These are phyloP conservation scores for Machaerirhynchus nigripectus DNA, from an alignment of 2,113 vertebrate species.

Conservation along the genomic window DNA sequence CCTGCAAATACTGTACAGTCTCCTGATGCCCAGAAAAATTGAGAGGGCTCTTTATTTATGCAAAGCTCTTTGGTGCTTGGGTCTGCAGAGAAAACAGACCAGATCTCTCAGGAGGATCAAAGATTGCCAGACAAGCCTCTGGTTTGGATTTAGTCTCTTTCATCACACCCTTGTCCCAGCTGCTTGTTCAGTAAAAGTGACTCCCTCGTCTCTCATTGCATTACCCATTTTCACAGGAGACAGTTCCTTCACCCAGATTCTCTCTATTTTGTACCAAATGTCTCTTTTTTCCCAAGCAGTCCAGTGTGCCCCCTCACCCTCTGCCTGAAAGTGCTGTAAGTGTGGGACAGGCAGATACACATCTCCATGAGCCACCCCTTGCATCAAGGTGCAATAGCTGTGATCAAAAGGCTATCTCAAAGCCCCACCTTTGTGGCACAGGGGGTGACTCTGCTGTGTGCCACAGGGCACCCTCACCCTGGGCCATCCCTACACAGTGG, in stretches of 20 bases:
- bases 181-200: background rate
- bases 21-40: background rate
- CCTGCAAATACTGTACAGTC: background rate
- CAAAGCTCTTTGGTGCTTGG: background rate
- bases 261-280: background rate
- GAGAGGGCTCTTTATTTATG: background rate
- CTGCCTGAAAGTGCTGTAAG: background rate
- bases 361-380: background rate
- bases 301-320: background rate
- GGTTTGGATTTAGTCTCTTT: conserved; percentile 14
- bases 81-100: background rate
- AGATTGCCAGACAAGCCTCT: background rate
- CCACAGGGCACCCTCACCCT: accelerated
- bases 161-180: conserved; percentile 3
- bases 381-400: background rate
- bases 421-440: background rate
- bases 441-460: background rate
- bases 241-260: background rate
- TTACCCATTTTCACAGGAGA: background rate
- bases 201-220: background rate
- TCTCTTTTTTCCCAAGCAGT: background rate
- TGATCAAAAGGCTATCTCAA: background rate
- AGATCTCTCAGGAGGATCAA: background rate
- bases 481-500: accelerated
- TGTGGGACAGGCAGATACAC: background rate